Evolutionary conservation across 2,888 invertebrate species (phyloP).

Genomic region (Mythimna vitellina): DNA sequence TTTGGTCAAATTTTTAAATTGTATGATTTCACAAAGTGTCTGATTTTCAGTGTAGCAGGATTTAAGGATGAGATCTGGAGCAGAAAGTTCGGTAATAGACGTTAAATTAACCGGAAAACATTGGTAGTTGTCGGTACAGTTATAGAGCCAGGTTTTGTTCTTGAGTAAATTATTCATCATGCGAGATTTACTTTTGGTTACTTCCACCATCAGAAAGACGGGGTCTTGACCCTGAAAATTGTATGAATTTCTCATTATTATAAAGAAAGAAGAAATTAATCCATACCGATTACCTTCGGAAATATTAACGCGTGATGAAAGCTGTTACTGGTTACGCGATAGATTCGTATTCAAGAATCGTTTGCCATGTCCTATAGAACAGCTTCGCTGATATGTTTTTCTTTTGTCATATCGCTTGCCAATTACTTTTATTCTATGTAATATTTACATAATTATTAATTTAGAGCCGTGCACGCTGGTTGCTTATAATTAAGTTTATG

Average conservation of each 20-base stretch:
- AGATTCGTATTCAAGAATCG: too few relatives aligned
- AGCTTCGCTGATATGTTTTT: too few relatives aligned
- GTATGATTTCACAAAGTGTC: conserved; percentile 76
- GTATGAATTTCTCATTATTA: not conserved
- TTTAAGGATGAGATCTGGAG: conserved; percentile 69
- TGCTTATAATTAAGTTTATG: too few relatives aligned
- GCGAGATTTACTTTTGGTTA: conserved; percentile 69
- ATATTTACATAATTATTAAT: too few relatives aligned
- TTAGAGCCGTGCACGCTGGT: too few relatives aligned
- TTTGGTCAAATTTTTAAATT: conserved; percentile 79
- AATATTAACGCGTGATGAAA: too few relatives aligned
- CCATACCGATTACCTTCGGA: too few relatives aligned
- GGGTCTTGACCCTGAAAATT: conserved; percentile 76
- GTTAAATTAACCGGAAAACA: conserved; percentile 70
- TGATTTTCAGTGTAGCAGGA: conserved; percentile 70
- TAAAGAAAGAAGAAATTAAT: too few relatives aligned
- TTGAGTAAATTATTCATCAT: conserved; percentile 84
- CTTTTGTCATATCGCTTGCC: too few relatives aligned
- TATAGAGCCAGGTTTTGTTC: conserved; percentile 72
- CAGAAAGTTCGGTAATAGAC: conserved; percentile 78
- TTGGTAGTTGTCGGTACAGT: conserved; percentile 72
- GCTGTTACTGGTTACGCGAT: too few relatives aligned
- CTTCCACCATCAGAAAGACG: conserved; percentile 70
- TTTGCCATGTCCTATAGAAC: too few relatives aligned
- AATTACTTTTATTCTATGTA: too few relatives aligned